Conservation (phyloP, 2,888 invertebrate species). For the Allacma fusca region DNA sequence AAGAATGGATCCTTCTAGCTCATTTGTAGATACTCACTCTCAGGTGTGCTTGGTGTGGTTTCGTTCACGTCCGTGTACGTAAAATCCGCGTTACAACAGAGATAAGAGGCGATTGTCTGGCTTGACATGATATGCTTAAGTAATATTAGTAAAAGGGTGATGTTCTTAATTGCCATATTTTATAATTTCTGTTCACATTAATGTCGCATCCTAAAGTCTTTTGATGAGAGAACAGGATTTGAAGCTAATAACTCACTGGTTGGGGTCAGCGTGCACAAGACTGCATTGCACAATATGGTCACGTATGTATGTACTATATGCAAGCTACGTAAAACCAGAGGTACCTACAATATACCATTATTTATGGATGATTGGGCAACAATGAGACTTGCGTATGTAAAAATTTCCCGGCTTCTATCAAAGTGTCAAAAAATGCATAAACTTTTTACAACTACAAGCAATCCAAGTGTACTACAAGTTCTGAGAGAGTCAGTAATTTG, state of each 20-base stretch:
- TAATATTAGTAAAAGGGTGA: slow-evolving; percentile 28
- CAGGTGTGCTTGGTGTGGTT: background rate
- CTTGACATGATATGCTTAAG: slow-evolving; percentile 26
- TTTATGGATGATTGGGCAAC: no score
- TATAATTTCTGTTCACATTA: background rate
- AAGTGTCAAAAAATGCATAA: no score
- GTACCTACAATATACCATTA: no score
- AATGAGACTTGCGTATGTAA: no score
- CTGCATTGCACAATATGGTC: no score
- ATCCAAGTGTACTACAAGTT: no score
- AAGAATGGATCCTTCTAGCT: background rate
- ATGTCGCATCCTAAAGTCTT: background rate
- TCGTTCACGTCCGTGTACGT: slow-evolving; percentile 7
- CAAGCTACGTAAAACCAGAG: no score
- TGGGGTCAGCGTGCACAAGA: no score
- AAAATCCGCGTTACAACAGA: slow-evolving; percentile 2
- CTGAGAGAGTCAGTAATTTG: no score
- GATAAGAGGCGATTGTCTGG: background rate
- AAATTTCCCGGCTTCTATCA: no score
- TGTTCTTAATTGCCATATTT: slow-evolving; percentile 30
- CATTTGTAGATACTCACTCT: background rate
- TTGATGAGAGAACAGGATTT: slow-evolving; percentile 12
- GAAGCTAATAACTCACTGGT: background rate
- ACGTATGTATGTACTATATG: no score
- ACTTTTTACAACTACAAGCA: no score